phyloP scores from a whole-genome alignment of 2,888 invertebrate genomes.

The Brachylomia viminalis region DNA sequence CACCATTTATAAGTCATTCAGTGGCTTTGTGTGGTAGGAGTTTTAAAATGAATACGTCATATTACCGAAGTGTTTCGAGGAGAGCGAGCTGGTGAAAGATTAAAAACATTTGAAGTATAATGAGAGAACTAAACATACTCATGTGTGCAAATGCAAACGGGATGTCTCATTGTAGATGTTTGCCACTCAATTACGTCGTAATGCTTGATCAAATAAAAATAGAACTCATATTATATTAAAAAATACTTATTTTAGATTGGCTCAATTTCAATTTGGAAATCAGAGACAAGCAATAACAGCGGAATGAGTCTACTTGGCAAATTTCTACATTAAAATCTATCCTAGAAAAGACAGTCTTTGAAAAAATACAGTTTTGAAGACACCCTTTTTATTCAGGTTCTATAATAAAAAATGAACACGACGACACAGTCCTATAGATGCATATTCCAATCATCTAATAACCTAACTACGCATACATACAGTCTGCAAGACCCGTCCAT shows the following conservation, averaged over 20 bases:
- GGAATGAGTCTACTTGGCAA: background rate
- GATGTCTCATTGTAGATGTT: background rate
- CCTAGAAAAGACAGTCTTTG: background rate
- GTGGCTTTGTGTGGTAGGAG: constrained; percentile 8
- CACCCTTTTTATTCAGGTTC: background rate
- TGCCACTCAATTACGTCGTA: background rate
- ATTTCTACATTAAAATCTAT: background rate
- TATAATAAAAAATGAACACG: background rate
- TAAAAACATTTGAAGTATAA: background rate
- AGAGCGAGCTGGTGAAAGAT: background rate
- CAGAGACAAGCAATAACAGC: background rate
- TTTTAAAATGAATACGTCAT: constrained; percentile 27
- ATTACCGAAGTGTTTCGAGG: background rate
- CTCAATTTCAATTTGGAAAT: background rate
- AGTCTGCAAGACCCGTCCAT: constrained; percentile 7
- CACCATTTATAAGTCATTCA: constrained; percentile 45
- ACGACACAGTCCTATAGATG: background rate
- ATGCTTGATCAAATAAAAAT: background rate
- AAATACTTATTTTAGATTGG: background rate
- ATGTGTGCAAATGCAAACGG: background rate
- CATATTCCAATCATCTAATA: constrained; percentile 48
- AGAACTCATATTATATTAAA: too few relatives aligned
- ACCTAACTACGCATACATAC: background rate
- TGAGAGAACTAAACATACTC: background rate
- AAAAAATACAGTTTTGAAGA: background rate